These are phyloP conservation scores for Daktulosphaira vitifoliae DNA, from an alignment of 1,140 invertebrate genomes.

Conservation along the genomic window DNA sequence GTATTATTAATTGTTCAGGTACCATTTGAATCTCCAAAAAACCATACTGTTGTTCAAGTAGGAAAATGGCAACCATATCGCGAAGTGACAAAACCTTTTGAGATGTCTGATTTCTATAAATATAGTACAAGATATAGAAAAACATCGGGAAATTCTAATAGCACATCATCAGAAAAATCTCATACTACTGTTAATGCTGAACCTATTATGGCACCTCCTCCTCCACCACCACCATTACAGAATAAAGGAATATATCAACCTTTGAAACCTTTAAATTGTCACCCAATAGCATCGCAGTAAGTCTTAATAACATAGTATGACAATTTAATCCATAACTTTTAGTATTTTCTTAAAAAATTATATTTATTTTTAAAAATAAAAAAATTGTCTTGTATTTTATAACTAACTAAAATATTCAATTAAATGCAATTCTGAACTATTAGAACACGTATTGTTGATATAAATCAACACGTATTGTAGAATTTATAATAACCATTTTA, in stretches of 20 bases:
- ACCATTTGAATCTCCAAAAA: conserved; percentile 62
- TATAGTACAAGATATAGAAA: conserved; percentile 84
- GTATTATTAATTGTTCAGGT: conserved; percentile 41
- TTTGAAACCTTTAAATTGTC: conserved; percentile 46
- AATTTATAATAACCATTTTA: too few species aligned
- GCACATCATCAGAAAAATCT: not conserved
- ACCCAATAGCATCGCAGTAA: conserved; percentile 39
- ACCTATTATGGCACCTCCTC: not conserved
- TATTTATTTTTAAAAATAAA: too few species aligned
- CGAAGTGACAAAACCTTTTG: conserved; percentile 90
- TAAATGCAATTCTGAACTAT: too few species aligned
- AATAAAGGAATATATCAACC: conserved; percentile 48
- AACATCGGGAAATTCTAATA: conserved; percentile 34
- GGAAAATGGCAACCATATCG: conserved; percentile 84
- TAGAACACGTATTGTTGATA: too few species aligned
- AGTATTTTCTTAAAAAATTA: too few species aligned
- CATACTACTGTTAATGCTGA: not conserved
- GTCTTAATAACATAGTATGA: not conserved
- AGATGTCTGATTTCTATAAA: conserved; percentile 95
- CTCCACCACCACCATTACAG: conserved; percentile 40
- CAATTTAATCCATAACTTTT: too few species aligned
- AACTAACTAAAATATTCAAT: too few species aligned
- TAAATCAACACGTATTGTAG: too few species aligned
- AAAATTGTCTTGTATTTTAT: too few species aligned
- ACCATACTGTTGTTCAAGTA: conserved; percentile 72